These are phyloP conservation scores for Gymnocheta viridis DNA, from an alignment of 2,888 invertebrate genomes.

Conservation along the genomic window DNA sequence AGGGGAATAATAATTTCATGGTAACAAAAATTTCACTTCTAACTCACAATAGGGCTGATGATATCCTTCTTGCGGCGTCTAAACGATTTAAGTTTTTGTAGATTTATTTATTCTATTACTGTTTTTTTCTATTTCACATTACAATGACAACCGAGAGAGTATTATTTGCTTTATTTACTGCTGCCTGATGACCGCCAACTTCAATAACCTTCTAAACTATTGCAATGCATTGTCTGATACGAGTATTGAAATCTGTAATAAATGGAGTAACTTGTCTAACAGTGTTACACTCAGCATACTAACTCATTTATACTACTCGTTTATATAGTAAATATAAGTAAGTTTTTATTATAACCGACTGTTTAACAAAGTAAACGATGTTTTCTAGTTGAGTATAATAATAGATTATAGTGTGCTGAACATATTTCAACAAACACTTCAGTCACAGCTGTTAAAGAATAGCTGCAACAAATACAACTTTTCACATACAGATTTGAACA, in stretches of 20 bases:
- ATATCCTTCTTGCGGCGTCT: too few relatives aligned
- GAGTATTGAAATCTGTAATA: constrained; percentile 13
- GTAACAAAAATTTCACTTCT: too few relatives aligned
- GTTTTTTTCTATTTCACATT: not conserved
- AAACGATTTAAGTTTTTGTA: too few relatives aligned
- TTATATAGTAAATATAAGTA: not conserved
- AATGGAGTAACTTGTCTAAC: constrained; percentile 3
- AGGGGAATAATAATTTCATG: too few relatives aligned
- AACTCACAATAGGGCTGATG: too few relatives aligned
- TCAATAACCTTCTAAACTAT: constrained; percentile 32
- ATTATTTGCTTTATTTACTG: not conserved
- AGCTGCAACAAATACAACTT: constrained; percentile 6
- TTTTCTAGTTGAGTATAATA: constrained; percentile 49
- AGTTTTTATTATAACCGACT: constrained; percentile 26
- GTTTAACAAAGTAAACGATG: constrained; percentile 47
- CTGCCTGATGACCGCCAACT: constrained; percentile 1
- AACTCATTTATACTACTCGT: not conserved
- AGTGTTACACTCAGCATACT: not conserved
- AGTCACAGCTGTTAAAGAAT: not conserved
- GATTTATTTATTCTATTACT: too few relatives aligned
- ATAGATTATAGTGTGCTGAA: constrained; percentile 56
- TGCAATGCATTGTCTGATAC: constrained; percentile 14
- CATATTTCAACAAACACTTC: constrained; percentile 55
- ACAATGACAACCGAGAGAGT: not conserved
- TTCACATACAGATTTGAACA: constrained; percentile 17